These are phyloP conservation scores for Mastomys natalensis DNA, from an alignment of 2,113 vertebrate species.

Conservation along the genomic window DNA sequence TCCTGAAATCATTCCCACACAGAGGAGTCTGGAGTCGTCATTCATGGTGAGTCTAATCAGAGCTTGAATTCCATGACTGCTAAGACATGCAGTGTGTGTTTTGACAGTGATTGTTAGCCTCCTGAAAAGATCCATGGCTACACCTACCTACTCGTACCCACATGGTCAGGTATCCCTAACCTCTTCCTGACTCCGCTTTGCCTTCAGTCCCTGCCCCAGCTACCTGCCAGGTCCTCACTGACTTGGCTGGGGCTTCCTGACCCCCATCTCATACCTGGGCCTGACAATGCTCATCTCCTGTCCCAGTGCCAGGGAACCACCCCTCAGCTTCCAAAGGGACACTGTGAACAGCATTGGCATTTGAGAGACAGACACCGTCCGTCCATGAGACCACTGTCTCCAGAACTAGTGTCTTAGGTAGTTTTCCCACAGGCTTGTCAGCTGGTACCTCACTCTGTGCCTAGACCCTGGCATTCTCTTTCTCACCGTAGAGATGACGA, in stretches of 20 bases:
- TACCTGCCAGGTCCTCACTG: background rate
- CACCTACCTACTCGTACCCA: background rate
- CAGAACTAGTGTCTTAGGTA: fast-evolving
- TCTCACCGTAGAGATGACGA: too few species aligned
- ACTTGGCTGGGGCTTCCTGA: background rate
- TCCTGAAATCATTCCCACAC: background rate
- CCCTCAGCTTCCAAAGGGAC: background rate
- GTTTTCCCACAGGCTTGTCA: background rate
- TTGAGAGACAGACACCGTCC: background rate
- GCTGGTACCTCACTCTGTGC: fast-evolving
- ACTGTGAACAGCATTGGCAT: background rate
- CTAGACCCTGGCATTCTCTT: fast-evolving
- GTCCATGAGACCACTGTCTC: background rate
- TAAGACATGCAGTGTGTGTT: background rate
- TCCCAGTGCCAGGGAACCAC: too few species aligned
- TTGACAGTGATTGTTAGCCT: background rate
- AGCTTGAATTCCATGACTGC: too few species aligned
- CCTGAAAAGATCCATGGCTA: background rate
- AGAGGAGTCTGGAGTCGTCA: background rate
- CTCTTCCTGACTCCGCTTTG: background rate
- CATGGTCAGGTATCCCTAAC: background rate
- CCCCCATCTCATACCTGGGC: background rate
- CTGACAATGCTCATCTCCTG: background rate
- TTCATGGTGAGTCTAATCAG: too few species aligned
- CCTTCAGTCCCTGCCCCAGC: background rate